Evolutionary conservation across 2,113 vertebrate species (phyloP).

Genomic region (Pseudois nayaur): DNA sequence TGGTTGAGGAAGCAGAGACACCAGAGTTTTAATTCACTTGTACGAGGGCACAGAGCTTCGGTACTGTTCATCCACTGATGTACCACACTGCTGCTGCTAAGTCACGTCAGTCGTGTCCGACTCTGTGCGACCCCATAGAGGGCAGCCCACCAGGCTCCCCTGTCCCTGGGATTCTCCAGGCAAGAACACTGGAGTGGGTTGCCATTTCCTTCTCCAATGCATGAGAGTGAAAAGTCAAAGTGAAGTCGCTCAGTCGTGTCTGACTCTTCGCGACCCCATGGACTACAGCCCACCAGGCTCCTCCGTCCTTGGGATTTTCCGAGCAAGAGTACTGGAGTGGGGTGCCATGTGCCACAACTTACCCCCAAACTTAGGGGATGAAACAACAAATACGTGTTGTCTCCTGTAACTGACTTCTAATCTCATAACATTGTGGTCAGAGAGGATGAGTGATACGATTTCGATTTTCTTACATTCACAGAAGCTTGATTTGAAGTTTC

Average conservation of each 20-base stretch:
- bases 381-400: neutral
- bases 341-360: neutral
- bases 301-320: no score
- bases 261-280: rapidly evolving
- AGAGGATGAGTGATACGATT: neutral
- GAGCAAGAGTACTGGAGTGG: no score
- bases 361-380: neutral
- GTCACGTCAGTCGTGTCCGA: no score
- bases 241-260: no score
- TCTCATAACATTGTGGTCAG: neutral
- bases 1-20: neutral
- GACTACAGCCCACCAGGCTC: no score
- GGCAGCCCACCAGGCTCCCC: no score
- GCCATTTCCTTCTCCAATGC: no score
- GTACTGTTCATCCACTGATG: neutral
- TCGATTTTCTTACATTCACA: neutral
- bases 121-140: no score
- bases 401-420: neutral
- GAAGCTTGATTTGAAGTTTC: neutral
- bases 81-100: neutral
- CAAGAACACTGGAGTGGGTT: no score
- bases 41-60: neutral
- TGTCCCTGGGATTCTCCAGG: no score
- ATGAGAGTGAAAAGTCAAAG: no score
- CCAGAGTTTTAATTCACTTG: neutral